Base-by-base conservation (phyloP, 2,888 invertebrate genomes). In the Idaea biselata region DNA sequence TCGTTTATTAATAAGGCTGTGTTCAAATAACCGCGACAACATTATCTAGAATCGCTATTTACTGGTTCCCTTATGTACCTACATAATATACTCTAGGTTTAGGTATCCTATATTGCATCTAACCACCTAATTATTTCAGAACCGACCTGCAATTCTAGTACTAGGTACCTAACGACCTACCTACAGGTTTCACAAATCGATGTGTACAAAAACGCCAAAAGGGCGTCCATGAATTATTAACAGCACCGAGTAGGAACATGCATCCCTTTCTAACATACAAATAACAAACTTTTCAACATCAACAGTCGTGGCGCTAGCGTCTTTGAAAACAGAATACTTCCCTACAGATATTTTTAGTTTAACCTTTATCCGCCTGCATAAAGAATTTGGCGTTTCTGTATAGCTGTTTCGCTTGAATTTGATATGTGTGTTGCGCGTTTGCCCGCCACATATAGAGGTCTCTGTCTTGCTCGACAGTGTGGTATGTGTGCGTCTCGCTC, bases 371-470 rank as follows among this genome's bases (percentile, higher is more conserved):
- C 44, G 44, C 11, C 11, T 11, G 44, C 44, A 14, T 44, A 8
- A 44, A 44, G 6, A 44, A 11, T 8, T 44, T 14, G 8, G 44
- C 11, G 44, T 44, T 44, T 44, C 14, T 44, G 44, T 44, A 44
- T 44, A 14, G 44, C 14, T 44, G 44, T 44, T 44, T 62, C 32
- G 69, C 73, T 74, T 81, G 75, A 81, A 84, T 82, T 70, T 82
- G 76, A 77, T 79, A 44, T 44, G 44, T 25, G 78, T 82, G 84
- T 88, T 91, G 91, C 91, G 90, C 91, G 90, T 92, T 91, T 88
- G 87, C 65, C 88, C 84, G 91, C 89, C 90, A 78, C 80, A 82
- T 86, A 85, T 63, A 68, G 82, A 87, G 64, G 79, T 84, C 87
- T 76, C 84, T 61, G 58, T 89, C 77, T 60, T 61, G 11, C 60